Percentiles rank a stretch among this genome's conserved stretches.
phyloP scores from a whole-genome alignment of 2,888 invertebrate genomes.

The Mycalesis mineus region DNA sequence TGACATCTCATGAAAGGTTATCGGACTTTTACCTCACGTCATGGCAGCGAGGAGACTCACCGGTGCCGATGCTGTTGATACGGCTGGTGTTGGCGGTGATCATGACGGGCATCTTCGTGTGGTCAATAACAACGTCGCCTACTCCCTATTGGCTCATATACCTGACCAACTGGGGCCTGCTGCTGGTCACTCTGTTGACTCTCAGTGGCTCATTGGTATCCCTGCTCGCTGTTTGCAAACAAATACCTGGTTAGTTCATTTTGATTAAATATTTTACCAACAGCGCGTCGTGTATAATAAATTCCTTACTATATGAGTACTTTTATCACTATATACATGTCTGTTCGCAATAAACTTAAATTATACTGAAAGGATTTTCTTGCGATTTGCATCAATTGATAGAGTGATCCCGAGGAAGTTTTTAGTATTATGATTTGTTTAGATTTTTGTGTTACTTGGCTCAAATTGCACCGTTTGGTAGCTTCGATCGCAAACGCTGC shows the following conservation, averaged over 20 bases:
- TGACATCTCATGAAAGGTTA: conserved; percentile 52
- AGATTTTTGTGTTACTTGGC: too few relatives aligned
- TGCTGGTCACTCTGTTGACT: conserved; percentile 47
- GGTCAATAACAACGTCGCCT: conserved; percentile 48
- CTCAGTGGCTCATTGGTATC: conserved; percentile 54
- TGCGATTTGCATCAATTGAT: too few relatives aligned
- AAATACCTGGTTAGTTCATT: conserved; percentile 44
- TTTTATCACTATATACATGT: too few relatives aligned
- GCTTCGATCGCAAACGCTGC: too few relatives aligned
- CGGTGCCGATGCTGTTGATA: conserved; percentile 54
- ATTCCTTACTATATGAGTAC: too few relatives aligned
- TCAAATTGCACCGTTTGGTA: too few relatives aligned
- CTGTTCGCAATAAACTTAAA: too few relatives aligned
- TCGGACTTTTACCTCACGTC: conserved; percentile 66
- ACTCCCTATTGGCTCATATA: conserved; percentile 54
- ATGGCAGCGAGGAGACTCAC: conserved; percentile 67
- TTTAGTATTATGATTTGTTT: too few relatives aligned
- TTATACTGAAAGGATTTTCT: too few relatives aligned
- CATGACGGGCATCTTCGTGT: conserved; percentile 49
- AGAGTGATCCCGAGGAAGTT: too few relatives aligned
- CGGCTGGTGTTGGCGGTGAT: conserved; percentile 45
- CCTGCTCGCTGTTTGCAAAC: conserved; percentile 38
- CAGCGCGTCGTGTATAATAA: too few relatives aligned
- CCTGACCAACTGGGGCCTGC: conserved; percentile 68
- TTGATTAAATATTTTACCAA: neutral